Evolutionary conservation across 2,113 vertebrate species (phyloP), one percentile per base, ranked within the genome.

Genomic region (Apeltes quadracus): DNA sequence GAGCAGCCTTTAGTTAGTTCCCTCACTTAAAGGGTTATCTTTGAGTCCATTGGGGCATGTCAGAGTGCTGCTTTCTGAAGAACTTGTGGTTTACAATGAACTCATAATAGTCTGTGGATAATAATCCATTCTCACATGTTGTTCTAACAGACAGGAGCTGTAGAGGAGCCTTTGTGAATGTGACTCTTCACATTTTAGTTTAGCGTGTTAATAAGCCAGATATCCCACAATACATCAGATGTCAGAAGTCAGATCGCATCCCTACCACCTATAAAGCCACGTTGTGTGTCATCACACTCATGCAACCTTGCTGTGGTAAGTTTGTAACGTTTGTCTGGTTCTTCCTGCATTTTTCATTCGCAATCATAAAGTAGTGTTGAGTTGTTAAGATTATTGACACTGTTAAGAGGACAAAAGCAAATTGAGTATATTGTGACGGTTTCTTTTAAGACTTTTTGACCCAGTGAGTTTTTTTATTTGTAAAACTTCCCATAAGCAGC

Each of bases 41-140:
- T 86, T 86, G 82, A 86, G 78, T 71, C 25, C 75, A 48, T 53
- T 75, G 27, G 81, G 66, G 58, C 75, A 68, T 53, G 53, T 32
- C 53, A 51, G 69, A 66, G 74, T 65, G 79, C 77, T 75, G 27
- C 39, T 14, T 29, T 64, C 51, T 72, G 22, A 76, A 72, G 55
- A 55, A 74, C 64, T 53, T n/a, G 5, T 2, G 67, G 7, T 55
- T 72, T 3, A 69, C 69, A 62, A 58, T 62, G 65, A 66, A 38
- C 29, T 62, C 48, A 63, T 59, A 41, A 36, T 14, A 32, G 54
- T 59, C 38, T 36, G 36, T 44, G n/a, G 39, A 61, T 50, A 50
- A 51, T 23, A 29, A 55, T 23, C 10, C 10, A 5, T 55, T 38
- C 15, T 43, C 20, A 5, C 20, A 27, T 3, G 2, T 71, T 63